Percentiles rank a stretch among this genome's conserved stretches.
phyloP scores from a whole-genome alignment of 2,888 invertebrate species.

The Protonemura montana region DNA sequence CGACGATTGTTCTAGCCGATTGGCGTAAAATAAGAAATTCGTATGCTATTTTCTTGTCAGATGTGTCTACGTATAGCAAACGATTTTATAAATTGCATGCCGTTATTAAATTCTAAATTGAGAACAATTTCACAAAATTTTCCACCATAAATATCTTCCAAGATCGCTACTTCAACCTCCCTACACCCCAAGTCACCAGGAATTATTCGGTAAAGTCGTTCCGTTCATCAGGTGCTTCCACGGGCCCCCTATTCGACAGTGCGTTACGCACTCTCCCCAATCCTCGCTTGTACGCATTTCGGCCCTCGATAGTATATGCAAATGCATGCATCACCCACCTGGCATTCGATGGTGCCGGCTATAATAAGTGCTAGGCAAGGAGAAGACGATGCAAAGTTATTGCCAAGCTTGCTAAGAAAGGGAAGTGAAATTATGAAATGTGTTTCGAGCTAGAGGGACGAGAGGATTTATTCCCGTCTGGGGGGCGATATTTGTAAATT shows the following conservation, averaged over 20 bases:
- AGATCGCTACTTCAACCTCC: too few relatives aligned
- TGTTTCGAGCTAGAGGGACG: slow-evolving; percentile 34
- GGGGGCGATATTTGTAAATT: slow-evolving; percentile 38
- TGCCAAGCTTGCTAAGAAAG: background rate
- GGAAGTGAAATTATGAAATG: slow-evolving; percentile 14
- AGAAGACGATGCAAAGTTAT: background rate
- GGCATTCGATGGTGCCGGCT: background rate
- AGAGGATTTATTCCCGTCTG: slow-evolving; percentile 30
- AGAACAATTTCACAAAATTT: too few relatives aligned
- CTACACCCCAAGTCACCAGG: background rate
- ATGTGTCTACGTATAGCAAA: too few relatives aligned
- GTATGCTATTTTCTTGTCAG: too few relatives aligned
- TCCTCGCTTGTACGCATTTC: background rate
- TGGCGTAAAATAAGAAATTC: too few relatives aligned
- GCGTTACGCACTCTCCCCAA: background rate
- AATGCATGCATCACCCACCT: background rate
- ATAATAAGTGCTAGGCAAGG: background rate
- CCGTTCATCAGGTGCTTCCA: background rate
- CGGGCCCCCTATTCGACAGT: background rate
- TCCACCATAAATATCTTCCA: too few relatives aligned
- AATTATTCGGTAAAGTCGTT: background rate
- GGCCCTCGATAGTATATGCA: background rate
- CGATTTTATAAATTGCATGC: too few relatives aligned
- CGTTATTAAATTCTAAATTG: too few relatives aligned
- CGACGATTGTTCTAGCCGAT: too few relatives aligned